Base-by-base conservation (phyloP, 1,140 invertebrate species). In the Pararge aegeria region DNA sequence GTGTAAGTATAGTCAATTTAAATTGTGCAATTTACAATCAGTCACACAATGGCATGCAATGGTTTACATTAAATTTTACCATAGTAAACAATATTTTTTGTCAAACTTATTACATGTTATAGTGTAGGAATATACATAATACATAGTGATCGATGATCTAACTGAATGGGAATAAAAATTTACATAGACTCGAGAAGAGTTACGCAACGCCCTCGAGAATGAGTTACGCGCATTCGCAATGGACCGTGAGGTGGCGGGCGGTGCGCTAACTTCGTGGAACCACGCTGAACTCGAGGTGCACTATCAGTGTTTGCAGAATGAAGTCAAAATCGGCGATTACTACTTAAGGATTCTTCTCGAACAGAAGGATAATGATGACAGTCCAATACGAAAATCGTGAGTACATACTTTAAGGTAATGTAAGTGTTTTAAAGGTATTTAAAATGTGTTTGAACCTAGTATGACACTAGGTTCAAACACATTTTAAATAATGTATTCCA, bases 241-340 rank as follows among this genome's bases (percentile, higher is more conserved):
- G 2, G 98, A 99, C 85, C 94, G 96, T 62, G 98, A 99, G 76
- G 92, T 98, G 54, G 94, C 96, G 0, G 94, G 94, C 13, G 92
- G 93, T 49, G 93, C 93, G 55, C 91, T 96, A 12, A 97, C 98
- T 0, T 96, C 97, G 0, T 99, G 99, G 99, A 99, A 99, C 92
- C 97, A 99, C 91, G 93, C 95, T 48, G 99, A 99, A 90, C 98
- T 99, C 83, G 97, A 99, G 91, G 94, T 98, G 1, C 93, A 94
- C 62, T 99, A 99, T 91, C 93, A 95, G 71, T 98, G 97, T 80
- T 92, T 99, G 37, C 94, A 95, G 57, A 97, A 99, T 75, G 98
- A 99, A 91, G 97, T 99, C 29, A 97, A 97, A 91, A 99, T 99
- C 78, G 98, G 98, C 21, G 98, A 99, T 89, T 99, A 99, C 91